Base-by-base conservation (phyloP, 1,140 invertebrate species). In the Bombus soroeensis region DNA sequence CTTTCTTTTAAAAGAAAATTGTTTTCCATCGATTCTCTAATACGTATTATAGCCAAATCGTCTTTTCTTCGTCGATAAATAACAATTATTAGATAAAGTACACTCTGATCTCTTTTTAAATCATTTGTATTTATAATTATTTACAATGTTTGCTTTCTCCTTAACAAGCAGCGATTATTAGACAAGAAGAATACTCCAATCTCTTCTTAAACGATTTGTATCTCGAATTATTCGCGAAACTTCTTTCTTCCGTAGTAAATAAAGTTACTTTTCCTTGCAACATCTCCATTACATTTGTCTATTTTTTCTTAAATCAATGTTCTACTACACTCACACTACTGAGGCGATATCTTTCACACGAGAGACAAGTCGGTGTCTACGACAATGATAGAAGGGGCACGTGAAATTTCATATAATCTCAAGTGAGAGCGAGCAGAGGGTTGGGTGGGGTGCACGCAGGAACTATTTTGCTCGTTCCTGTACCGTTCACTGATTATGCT, bases 401-500 rank as follows among this genome's bases (percentile, higher is more conserved):
- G 80, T 73, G 66, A 75, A 72, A 70, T 83, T 87, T 81, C 75
- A 41, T 34, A 41, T 85, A 80, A 90, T 76, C 57, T 25, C 62
- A 43, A n/a, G 89, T 88, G 88, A 90, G 88, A 90, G 88, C 28
- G 57, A 70, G 8, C n/a, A 74, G 12, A 37, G 83, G 68, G 82
- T 89, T 79, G 73, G 87, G 83, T 76, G 39, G 81, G 47, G 78
- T 53, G 41, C 57, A 79, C 66, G 13, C 39, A 88, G 89, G 71
- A 90, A 90, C 72, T 73, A 74, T 86, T 86, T 86, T 53, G 37
- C 62, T 72, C 41, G 77, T 87, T 75, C 47, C 41, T 85, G 37
- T 79, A 89, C 89, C 85, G 80, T 87, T 91, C 89, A 87, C 85
- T 87, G 90, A 92, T 87, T 91, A 88, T 89, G 88, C 84, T 91